Percentiles rank a stretch among this genome's conserved stretches.
phyloP scores from a whole-genome alignment of 2,113 vertebrate genomes.

The Hystrix brachyura region DNA sequence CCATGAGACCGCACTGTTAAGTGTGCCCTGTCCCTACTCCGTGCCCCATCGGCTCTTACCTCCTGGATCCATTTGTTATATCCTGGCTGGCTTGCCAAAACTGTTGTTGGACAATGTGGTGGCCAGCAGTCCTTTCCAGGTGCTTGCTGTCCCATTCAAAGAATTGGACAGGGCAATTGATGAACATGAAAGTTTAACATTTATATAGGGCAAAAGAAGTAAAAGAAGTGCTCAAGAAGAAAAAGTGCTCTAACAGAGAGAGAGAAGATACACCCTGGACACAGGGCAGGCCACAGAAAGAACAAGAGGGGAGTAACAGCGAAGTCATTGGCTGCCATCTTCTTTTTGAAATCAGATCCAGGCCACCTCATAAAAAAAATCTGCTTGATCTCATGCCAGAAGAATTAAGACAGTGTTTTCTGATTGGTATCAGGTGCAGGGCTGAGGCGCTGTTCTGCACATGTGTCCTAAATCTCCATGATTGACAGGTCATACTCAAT shows the following conservation, averaged over 20 bases:
- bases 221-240: too few species aligned
- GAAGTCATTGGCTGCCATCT: too few species aligned
- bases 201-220: not conserved
- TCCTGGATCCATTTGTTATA: too few species aligned
- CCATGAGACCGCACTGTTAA: too few species aligned
- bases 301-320: not conserved
- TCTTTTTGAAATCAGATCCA: not conserved
- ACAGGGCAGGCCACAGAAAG: too few species aligned
- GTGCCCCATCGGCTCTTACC: too few species aligned
- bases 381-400: not conserved
- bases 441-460: accelerated
- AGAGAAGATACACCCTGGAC: too few species aligned
- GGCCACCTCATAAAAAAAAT: not conserved
- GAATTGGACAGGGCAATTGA: too few species aligned
- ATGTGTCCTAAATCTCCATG: not conserved
- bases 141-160: not conserved
- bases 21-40: too few species aligned
- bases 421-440: not conserved
- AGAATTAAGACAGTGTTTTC: not conserved
- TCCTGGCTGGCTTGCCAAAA: too few species aligned
- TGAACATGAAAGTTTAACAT: not conserved
- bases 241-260: not conserved
- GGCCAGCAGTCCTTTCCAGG: too few species aligned
- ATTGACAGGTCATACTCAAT: not conserved
- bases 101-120: too few species aligned